Base-by-base conservation (phyloP, 1,140 invertebrate genomes). In the Scaptomyza hsui region DNA sequence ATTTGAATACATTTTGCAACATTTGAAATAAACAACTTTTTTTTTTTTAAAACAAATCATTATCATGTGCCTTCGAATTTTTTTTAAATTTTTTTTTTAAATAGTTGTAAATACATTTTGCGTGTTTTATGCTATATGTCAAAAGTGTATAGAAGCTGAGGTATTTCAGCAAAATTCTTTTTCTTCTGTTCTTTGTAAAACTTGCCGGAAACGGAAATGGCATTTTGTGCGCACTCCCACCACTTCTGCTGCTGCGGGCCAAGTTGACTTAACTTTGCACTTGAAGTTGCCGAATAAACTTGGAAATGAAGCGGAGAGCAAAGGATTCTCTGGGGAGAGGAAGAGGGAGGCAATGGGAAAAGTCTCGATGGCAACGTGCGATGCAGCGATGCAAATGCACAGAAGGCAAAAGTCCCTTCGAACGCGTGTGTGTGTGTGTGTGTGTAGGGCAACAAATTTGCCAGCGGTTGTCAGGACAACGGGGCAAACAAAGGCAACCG, bases 181-280 rank as follows among this genome's bases (percentile, higher is more conserved):
- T 10, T 10, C 61, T 65, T 86, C 78, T 86, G 81, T 85, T 85
- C 64, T 76, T 79, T 62, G 71, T 47, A 75, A 82, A 82, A 82
- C 68, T 88, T 88, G 72, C 83, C 82, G 82, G 82, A 88, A 88
- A 82, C 78, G 82, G 82, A 88, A 88, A 88, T 88, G 75, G 78
- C 83, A 88, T 89, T 88, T 86, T 83, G 81, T 86, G 82, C 72
- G 74, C 59, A 64, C 64, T 74, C 32, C n/a, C n/a, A 12, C 12
- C n/a, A 4, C 2, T 35, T 10, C 32, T 35, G 32, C 32, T 26
- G 74, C 57, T 60, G 49, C 53, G 39, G 51, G 61, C 69, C 68
- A 86, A 82, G 81, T 86, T 86, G 82, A 81, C 77, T 86, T 88
- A 86, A 86, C 81, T 86, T 86, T 86, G 75, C 82, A 78, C 74